These are phyloP conservation scores for Mantis religiosa DNA, from an alignment of 2,888 invertebrate species.

Conservation along the genomic window DNA sequence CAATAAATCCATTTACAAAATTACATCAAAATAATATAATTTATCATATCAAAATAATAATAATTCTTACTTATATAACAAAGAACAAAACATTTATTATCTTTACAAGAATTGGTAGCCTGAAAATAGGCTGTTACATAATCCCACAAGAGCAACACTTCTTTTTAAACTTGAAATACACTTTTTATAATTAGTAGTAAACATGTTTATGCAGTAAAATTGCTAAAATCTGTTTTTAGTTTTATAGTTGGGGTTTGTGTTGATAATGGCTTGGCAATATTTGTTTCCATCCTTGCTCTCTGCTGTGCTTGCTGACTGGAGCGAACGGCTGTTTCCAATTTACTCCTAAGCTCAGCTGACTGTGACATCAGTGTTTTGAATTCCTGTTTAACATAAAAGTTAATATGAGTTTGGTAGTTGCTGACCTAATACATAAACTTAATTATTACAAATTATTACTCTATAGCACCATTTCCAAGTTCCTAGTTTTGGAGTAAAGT, in stretches of 20 bases:
- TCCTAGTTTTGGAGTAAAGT: no score
- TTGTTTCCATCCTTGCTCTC: constrained; percentile 48
- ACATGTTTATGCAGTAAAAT: constrained; percentile 53
- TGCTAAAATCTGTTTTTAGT: constrained; percentile 91
- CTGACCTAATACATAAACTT: background rate
- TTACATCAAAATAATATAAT: no score
- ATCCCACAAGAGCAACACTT: no score
- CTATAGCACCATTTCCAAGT: no score
- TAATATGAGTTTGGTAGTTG: constrained; percentile 17
- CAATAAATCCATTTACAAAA: no score
- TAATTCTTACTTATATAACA: no score
- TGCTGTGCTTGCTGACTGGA: constrained; percentile 51
- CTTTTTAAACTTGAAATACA: no score
- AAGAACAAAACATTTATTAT: no score
- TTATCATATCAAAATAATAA: no score
- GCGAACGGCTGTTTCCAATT: constrained; percentile 83
- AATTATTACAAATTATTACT: no score
- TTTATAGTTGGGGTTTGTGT: constrained; percentile 69
- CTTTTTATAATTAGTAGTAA: background rate
- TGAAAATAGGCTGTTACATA: no score
- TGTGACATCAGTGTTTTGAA: constrained; percentile 88
- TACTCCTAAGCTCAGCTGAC: constrained; percentile 70
- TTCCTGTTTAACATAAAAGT: constrained; percentile 53
- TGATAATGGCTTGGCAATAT: constrained; percentile 45
- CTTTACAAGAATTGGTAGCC: no score